phyloP scores from a whole-genome alignment of 2,888 invertebrate genomes.

The Callosobruchus maculatus region DNA sequence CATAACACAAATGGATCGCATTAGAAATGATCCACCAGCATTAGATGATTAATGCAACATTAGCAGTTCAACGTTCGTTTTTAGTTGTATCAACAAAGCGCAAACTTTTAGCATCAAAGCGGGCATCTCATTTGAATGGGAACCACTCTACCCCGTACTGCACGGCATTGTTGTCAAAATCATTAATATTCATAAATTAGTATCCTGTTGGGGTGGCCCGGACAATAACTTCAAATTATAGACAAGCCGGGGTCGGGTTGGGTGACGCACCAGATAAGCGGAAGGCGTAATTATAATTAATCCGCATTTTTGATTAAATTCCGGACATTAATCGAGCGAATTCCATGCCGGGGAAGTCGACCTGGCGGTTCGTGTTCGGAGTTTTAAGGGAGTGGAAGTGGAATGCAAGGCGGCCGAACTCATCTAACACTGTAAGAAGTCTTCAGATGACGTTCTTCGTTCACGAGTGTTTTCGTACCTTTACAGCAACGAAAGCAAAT shows the following conservation, averaged over 20 bases:
- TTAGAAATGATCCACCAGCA: too few species aligned
- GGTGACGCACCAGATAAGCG: neutral
- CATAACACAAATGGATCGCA: too few species aligned
- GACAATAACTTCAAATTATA: neutral
- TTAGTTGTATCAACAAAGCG: neutral
- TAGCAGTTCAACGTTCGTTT: neutral
- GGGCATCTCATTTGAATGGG: too few species aligned
- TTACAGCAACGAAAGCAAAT: too few species aligned
- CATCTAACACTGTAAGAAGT: too few species aligned
- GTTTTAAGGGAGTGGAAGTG: neutral
- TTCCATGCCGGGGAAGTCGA: neutral
- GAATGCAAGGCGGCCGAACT: neutral
- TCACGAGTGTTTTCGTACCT: too few species aligned
- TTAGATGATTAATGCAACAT: too few species aligned
- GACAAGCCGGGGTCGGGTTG: neutral
- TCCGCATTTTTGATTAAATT: neutral
- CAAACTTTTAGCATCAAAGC: neutral
- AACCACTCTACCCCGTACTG: neutral
- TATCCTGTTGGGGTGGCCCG: neutral
- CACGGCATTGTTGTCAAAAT: neutral
- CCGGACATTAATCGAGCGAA: neutral
- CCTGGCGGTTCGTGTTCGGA: neutral
- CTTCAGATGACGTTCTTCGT: too few species aligned
- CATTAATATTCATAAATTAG: neutral
- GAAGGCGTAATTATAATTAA: neutral